phyloP scores from a whole-genome alignment of 2,113 vertebrate genomes.

The Thamnaconus septentrionalis region DNA sequence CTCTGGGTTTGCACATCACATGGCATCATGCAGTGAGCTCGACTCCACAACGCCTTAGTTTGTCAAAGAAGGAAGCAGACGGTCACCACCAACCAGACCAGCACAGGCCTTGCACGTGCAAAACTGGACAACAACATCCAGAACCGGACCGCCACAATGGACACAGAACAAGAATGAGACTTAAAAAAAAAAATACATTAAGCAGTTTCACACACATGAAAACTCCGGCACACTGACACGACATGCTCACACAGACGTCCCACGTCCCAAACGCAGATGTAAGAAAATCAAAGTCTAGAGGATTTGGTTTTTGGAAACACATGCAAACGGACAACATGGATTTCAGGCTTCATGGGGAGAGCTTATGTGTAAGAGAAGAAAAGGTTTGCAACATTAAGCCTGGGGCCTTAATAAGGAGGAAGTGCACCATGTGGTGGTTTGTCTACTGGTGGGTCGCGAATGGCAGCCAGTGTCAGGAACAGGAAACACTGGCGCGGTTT shows the following conservation, averaged over 20 bases:
- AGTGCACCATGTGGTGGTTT: conserved; percentile 48
- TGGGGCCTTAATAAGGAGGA: background rate
- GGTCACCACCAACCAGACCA: background rate
- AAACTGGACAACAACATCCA: background rate
- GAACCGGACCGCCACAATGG: conserved; percentile 4
- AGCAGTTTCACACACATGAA: background rate
- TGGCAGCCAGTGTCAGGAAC: background rate
- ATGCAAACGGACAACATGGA: conserved; percentile 47
- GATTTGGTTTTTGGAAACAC: conserved; percentile 42
- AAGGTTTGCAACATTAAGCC: conserved; percentile 1
- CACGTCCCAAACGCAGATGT: conserved; percentile 12
- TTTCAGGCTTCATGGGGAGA: conserved; percentile 35
- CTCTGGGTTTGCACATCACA: conserved; percentile 19
- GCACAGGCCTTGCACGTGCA: conserved; percentile 16
- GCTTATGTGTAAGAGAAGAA: conserved; percentile 45
- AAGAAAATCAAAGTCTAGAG: conserved; percentile 14
- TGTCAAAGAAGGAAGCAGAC: conserved; percentile 23
- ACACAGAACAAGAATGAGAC: background rate
- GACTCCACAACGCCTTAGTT: conserved; percentile 19
- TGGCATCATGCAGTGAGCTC: conserved; percentile 58
- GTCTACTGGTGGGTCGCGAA: no score
- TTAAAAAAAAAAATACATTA: no score
- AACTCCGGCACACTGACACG: conserved; percentile 11
- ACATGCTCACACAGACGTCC: conserved; percentile 20
- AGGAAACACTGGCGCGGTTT: conserved; percentile 23